Evolutionary conservation across 2,113 vertebrate species (phyloP), one percentile per base, ranked within the genome.

Genomic region (Tetrao urogallus): DNA sequence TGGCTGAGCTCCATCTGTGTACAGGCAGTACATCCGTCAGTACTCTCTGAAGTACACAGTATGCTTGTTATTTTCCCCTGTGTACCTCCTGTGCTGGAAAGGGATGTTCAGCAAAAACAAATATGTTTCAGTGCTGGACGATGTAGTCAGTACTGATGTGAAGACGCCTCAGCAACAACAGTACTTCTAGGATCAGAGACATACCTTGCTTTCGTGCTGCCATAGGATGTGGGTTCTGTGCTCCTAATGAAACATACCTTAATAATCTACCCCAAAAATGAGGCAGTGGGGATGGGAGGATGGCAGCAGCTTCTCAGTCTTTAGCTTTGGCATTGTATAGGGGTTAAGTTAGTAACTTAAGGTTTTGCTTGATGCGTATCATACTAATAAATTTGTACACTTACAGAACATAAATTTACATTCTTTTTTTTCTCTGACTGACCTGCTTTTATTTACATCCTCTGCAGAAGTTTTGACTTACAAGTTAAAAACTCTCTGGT

Each of bases 61-160:
- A 15, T 2, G 1, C 15, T 7, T 8, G 15, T 11, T 64, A 8
- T 65, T 73, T 50, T 91, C 21, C 15, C 17, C 25, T 0, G 0
- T 22, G 7, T 8, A 45, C 30, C 50, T 54, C 18, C 43, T 50
- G 57, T 43, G 45, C 47, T 45, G 27, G n/a, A 18, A 58, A 57
- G 17, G 40, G 38, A n/a, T 1, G 1, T 38, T 47, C 9, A 16
- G 32, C 6, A 1, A 19, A 43, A 69, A 22, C 19, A 28, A 64
- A 11, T 66, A 40, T 16, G 18, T 42, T 28, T 42, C 10, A 13
- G 3, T 72, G 32, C 17, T 40, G 52, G 32, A 36, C 25, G 63
- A 45, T 5, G 0, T 18, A 40, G 42, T n/a, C 27, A 22, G 38
- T 30, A 52, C 8, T 50, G 47, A 73, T 27, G 18, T 0, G 0